Conservation (phyloP, 2,888 invertebrate genomes). For the Pterostichus madidus region DNA sequence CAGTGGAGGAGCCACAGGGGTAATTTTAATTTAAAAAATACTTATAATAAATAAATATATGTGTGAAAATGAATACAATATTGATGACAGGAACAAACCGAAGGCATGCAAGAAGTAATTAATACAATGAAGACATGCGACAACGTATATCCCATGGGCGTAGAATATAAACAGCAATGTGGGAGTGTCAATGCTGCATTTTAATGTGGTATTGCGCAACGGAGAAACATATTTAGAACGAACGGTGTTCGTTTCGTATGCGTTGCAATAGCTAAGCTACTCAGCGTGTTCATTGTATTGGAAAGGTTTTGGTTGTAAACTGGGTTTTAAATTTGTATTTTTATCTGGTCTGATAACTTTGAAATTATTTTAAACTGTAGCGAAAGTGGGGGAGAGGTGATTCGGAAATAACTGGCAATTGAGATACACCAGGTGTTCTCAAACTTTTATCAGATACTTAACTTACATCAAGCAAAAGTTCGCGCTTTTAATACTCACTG, state of each 20-base stretch:
- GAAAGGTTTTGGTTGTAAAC: slow-evolving; percentile 14
- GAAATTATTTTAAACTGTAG: slow-evolving; percentile 35
- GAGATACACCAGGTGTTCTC: not conserved
- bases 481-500: no score
- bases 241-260: slow-evolving; percentile 14
- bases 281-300: slow-evolving; percentile 10
- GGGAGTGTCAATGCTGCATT: slow-evolving; percentile 2
- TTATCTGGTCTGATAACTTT: slow-evolving; percentile 27
- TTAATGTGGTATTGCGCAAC: slow-evolving; percentile 18
- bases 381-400: not conserved
- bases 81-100: no score
- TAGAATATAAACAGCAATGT: slow-evolving; percentile 8
- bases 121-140: no score
- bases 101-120: no score
- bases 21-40: no score
- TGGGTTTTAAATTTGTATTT: slow-evolving; percentile 7
- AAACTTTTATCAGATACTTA: not conserved
- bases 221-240: slow-evolving; percentile 39
- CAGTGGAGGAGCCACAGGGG: no score
- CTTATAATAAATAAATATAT: no score
- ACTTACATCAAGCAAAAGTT: no score
- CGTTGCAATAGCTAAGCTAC: not conserved
- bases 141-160: not conserved
- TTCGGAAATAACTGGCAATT: slow-evolving; percentile 5
- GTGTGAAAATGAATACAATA: no score